Percentiles rank a stretch among this genome's conserved stretches.
These are phyloP conservation scores for Coecobrya sp. DNA, from an alignment of 2,888 invertebrate genomes.

Conservation along the genomic window DNA sequence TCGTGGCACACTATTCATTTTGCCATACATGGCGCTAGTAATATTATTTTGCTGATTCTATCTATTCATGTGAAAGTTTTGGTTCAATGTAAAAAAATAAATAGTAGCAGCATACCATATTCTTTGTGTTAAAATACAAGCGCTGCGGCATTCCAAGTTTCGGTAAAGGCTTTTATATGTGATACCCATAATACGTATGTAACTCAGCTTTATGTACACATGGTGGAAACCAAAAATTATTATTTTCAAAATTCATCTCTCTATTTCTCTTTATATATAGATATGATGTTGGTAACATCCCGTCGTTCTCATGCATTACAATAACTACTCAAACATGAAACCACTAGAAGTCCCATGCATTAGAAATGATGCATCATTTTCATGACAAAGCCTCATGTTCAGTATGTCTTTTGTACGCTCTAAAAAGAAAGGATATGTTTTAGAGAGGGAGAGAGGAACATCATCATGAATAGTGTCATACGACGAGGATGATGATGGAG, in stretches of 20 bases:
- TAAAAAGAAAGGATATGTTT: background rate
- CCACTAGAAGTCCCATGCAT: constrained; percentile 63
- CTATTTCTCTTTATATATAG: constrained; percentile 5
- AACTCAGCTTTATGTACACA: background rate
- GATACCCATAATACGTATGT: background rate
- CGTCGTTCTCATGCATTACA: constrained; percentile 32
- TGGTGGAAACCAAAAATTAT: constrained; percentile 65
- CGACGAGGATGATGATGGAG: constrained; percentile 45
- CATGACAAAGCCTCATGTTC: constrained; percentile 39
- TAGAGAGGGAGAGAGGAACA: constrained; percentile 5
- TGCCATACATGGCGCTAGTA: background rate
- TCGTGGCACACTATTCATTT: constrained; percentile 53
- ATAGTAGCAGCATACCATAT: background rate
- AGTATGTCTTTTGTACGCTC: background rate
- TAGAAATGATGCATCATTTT: constrained; percentile 68
- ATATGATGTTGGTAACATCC: constrained; percentile 11
- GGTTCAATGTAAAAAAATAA: constrained; percentile 38
- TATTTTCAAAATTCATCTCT: constrained; percentile 62
- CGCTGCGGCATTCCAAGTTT: constrained; percentile 52
- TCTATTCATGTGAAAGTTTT: constrained; percentile 42
- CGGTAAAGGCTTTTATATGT: constrained; percentile 13
- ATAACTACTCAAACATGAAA: constrained; percentile 7
- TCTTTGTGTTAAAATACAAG: constrained; percentile 29
- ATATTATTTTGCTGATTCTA: constrained; percentile 43
- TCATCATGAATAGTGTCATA: constrained; percentile 36